Evolutionary conservation across 1,140 invertebrate genomes (phyloP).

Genomic region (Pentalonia nigronervosa): DNA sequence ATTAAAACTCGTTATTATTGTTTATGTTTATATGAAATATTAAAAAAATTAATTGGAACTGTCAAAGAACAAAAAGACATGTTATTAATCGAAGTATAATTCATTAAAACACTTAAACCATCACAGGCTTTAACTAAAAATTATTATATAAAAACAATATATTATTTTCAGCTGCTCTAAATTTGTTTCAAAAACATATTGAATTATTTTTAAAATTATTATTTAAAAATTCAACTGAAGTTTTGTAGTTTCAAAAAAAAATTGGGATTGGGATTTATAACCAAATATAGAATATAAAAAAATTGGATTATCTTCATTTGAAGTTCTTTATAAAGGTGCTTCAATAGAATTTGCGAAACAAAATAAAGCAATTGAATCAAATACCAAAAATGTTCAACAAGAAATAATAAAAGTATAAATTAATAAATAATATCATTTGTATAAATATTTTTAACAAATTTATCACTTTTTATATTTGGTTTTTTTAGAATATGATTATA

Average conservation of each 20-base stretch:
- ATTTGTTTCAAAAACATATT: conserved; percentile 38
- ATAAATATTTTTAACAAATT: background rate
- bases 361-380: background rate
- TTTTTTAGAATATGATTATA: conserved; percentile 28
- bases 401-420: conserved; percentile 23
- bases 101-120: background rate
- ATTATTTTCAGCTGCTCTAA: conserved; percentile 13
- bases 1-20: conserved; percentile 11
- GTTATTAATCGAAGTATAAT: conserved; percentile 36
- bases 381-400: background rate
- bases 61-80: conserved; percentile 43
- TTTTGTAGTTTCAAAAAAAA: conserved; percentile 32
- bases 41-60: conserved; percentile 37
- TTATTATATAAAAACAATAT: background rate
- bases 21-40: background rate
- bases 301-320: conserved; percentile 32
- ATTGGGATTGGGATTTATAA: conserved; percentile 22
- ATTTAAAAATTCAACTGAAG: conserved; percentile 14
- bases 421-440: background rate
- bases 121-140: background rate
- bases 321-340: conserved; percentile 30
- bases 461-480: background rate
- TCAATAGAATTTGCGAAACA: conserved; percentile 13
- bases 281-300: conserved; percentile 40
- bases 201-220: conserved; percentile 24